These are phyloP conservation scores for Parauchenoglanis punctatus DNA, from an alignment of 2,797 vertebrate genomes.

Conservation along the genomic window DNA sequence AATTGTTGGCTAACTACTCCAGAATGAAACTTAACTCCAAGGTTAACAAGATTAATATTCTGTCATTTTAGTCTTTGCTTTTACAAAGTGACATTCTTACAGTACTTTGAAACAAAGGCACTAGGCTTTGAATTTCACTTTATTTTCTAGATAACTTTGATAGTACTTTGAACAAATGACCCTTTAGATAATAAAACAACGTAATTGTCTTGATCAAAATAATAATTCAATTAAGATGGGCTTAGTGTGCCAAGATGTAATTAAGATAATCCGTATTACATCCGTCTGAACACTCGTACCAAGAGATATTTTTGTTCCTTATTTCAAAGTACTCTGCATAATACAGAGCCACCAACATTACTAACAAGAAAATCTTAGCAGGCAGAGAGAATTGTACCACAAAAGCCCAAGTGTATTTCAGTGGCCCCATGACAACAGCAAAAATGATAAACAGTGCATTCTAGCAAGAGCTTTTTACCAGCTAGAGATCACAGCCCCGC, in stretches of 20 bases:
- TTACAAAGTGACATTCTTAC: background rate
- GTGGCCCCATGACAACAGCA: background rate
- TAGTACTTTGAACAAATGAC: background rate
- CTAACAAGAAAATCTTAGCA: background rate
- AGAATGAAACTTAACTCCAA: background rate
- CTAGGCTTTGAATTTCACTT: background rate
- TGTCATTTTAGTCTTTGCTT: background rate
- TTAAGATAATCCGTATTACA: slow-evolving; percentile 4
- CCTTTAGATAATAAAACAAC: background rate
- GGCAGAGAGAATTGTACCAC: background rate
- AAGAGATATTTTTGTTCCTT: slow-evolving; percentile 1
- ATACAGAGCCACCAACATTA: background rate
- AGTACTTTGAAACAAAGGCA: background rate
- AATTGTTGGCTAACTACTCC: background rate
- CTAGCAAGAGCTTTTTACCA: background rate
- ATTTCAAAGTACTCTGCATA: background rate
- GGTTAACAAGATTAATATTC: background rate
- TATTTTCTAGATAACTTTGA: background rate
- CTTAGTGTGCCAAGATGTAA: background rate
- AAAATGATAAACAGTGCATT: background rate
- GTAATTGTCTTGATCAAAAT: slow-evolving; percentile 15
- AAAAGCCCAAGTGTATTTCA: background rate
- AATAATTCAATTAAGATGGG: background rate
- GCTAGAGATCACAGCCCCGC: background rate
- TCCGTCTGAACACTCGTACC: background rate